Evolutionary conservation across 2,888 invertebrate genomes (phyloP).

Genomic region (Tipula unca): DNA sequence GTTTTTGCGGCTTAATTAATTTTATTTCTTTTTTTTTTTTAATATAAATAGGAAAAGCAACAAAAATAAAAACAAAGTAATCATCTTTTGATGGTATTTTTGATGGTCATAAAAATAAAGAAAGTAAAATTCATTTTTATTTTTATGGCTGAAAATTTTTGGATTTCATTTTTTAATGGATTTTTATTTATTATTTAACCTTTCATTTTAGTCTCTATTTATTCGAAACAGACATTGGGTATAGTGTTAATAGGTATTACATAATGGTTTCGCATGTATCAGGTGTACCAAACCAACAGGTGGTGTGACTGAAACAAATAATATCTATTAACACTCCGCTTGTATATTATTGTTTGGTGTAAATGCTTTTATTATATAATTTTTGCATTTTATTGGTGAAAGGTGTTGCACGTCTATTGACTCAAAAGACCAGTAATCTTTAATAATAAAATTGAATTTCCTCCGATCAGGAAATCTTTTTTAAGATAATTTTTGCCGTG

Average conservation of each 20-base stretch:
- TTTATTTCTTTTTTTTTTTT: not conserved
- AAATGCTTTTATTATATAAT: not conserved
- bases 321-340: not conserved
- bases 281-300: not conserved
- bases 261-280: not conserved
- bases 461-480: no score
- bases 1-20: not conserved
- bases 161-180: slow-evolving; percentile 8
- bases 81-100: not conserved
- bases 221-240: not conserved
- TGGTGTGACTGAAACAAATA: not conserved
- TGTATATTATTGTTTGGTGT: not conserved
- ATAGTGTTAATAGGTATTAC: not conserved
- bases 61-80: not conserved
- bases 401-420: not conserved
- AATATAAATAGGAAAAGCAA: not conserved
- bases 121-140: not conserved
- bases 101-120: not conserved
- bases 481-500: no score
- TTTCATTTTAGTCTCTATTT: not conserved
- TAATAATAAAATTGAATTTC: no score
- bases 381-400: not conserved
- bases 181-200: not conserved
- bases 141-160: not conserved
- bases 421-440: no score